Conservation (phyloP, 2,113 vertebrate species). For the Fregata magnificens region DNA sequence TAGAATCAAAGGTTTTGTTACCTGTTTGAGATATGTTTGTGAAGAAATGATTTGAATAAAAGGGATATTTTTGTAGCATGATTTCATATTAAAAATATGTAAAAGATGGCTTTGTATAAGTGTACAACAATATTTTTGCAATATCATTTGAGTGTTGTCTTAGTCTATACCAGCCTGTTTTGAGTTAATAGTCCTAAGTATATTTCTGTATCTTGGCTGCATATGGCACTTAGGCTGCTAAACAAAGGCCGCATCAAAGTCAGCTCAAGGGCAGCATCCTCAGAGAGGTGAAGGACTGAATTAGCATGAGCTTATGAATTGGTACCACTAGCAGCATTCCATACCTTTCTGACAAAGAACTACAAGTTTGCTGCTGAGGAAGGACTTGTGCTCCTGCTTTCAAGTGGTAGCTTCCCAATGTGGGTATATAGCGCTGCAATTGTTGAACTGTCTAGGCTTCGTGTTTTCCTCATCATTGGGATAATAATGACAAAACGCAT, state of each 20-base stretch:
- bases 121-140: neutral
- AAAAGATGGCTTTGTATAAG: neutral
- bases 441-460: neutral
- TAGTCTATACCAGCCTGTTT: neutral
- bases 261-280: neutral
- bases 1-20: neutral
- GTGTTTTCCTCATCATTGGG: neutral
- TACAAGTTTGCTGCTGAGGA: neutral
- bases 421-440: neutral
- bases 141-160: neutral
- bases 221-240: neutral
- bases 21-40: neutral
- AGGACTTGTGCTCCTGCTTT: neutral
- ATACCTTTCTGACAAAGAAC: neutral
- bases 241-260: neutral
- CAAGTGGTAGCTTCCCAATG: neutral
- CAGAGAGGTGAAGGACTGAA: neutral
- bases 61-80: neutral
- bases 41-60: neutral
- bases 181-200: neutral
- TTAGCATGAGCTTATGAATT: neutral
- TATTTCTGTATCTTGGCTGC: neutral
- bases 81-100: neutral
- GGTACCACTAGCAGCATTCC: neutral
- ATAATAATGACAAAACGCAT: neutral